Base-by-base conservation (phyloP, 2,797 vertebrate species). In the Zonotrichia albicollis region DNA sequence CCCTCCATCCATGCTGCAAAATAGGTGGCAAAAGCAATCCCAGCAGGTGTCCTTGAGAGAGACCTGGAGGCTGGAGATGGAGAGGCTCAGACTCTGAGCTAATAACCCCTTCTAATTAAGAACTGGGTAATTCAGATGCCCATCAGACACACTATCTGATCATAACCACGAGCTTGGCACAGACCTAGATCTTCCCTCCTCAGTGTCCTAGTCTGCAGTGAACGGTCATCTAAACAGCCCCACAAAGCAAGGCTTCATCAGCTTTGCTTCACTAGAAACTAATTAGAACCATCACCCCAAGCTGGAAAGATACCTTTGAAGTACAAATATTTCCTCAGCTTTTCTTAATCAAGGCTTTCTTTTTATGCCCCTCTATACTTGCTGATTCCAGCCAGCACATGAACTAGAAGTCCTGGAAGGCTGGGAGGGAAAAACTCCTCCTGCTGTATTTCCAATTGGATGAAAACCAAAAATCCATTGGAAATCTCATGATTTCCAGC, bases 251-350 rank as follows among this genome's bases (percentile, higher is more conserved):
- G 34, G 48, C 45, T 84, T 90, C 64, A 61, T 68, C 74, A 90
- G 79, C 71, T 74, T 70, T 0, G 0, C 67, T 90, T 92, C 85
- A 73, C 90, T 94, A 91, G 85, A 79, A 94, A 48, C 71, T 94
- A 90, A 93, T 94, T 82, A 93, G 77, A 94, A 71, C 73, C 13
- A 7, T 67, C 66, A 81, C 55, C 91, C 67, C 53, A 50, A 94
- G 92, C 85, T 91, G 80, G 73, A 94, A 91, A 71, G 64, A 88
- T 76, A 81, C 62, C 76, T 96, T 93, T 96, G 85, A 96, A 95
- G 84, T 91, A 88, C 60, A 88, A 94, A 79, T 84, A 79, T 88
- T 92, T 92, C 84, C 48, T 85, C 82, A 90, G 87, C 87, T 95
- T 94, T 93, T 86, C 77, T 87, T 91, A 88, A 96, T 94, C 60